A percentile compares a stretch with the other conserved stretches of the same genome.
Evolutionary conservation across 2,113 vertebrate species (phyloP).

Genomic region (Corythoichthys haematopterus): DNA sequence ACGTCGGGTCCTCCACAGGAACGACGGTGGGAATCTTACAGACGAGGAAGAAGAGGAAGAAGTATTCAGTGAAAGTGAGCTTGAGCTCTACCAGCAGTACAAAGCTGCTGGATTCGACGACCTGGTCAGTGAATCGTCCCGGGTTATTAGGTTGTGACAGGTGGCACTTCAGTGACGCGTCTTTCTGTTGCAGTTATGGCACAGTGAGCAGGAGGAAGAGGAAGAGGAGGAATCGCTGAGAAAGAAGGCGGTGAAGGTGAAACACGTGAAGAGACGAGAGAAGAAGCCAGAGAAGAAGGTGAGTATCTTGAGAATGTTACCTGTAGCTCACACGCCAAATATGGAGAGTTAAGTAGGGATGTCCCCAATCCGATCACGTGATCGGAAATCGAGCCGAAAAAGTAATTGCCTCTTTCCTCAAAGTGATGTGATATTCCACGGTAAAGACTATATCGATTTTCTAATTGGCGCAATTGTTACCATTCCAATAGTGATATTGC

Average conservation of each 20-base stretch:
- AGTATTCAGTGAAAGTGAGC: slow-evolving; percentile 73
- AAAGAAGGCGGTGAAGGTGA: slow-evolving; percentile 90
- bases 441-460: no score
- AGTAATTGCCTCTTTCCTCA: no score
- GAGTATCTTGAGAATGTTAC: not conserved
- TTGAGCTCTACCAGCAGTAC: slow-evolving; percentile 82
- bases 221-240: slow-evolving; percentile 75
- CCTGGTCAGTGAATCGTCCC: slow-evolving; percentile 61
- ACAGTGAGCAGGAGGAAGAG: slow-evolving; percentile 73
- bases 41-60: slow-evolving; percentile 47
- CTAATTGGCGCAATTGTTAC: no score
- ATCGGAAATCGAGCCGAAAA: no score
- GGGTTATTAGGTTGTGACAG: not conserved
- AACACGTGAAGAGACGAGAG: slow-evolving; percentile 88
- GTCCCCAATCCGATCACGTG: no score
- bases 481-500: no score
- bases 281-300: slow-evolving; percentile 91
- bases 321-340: no score
- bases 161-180: not conserved
- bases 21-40: slow-evolving; percentile 68
- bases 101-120: slow-evolving; percentile 74
- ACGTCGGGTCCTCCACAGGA: slow-evolving; percentile 73
- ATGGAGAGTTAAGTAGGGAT: no score
- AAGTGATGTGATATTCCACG: no score
- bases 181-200: slow-evolving; percentile 73